Evolutionary conservation across 2,113 vertebrate species (phyloP).

Genomic region (Galeopterus variegatus): DNA sequence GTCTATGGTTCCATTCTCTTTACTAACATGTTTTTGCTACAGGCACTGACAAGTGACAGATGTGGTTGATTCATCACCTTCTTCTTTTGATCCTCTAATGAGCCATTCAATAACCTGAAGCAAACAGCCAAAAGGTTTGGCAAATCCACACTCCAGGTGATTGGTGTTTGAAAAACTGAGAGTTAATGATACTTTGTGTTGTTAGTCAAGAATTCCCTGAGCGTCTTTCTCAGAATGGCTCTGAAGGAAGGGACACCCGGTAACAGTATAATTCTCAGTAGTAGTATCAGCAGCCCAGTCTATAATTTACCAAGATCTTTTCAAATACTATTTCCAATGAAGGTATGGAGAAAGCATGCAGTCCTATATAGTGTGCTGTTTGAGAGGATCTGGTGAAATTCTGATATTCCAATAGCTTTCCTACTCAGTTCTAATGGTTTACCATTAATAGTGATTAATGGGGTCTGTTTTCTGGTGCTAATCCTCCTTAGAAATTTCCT

Average conservation of each 20-base stretch:
- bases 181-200: conserved; percentile 62
- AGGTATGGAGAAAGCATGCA: not conserved
- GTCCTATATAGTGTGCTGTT: not conserved
- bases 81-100: conserved; percentile 53
- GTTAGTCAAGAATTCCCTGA: conserved; percentile 47
- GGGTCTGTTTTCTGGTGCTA: not conserved
- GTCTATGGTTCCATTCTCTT: conserved; percentile 12
- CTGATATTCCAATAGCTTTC: not conserved
- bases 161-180: conserved; percentile 42
- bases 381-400: not conserved
- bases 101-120: conserved; percentile 70
- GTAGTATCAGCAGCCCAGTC: not conserved
- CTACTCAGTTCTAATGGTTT: not conserved
- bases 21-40: conserved; percentile 54
- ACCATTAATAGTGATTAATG: not conserved
- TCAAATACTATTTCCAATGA: not conserved
- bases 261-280: not conserved
- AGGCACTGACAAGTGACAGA: conserved; percentile 56
- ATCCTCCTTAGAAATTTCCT: not conserved
- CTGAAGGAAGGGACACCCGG: not conserved
- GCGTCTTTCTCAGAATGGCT: conserved; percentile 31
- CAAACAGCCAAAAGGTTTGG: conserved; percentile 71
- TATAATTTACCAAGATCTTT: conserved; percentile 9
- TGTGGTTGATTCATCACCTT: not conserved
- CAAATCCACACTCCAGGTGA: conserved; percentile 59